Evolutionary conservation across 2,888 invertebrate genomes (phyloP).

Genomic region (Abrostola triplasia): DNA sequence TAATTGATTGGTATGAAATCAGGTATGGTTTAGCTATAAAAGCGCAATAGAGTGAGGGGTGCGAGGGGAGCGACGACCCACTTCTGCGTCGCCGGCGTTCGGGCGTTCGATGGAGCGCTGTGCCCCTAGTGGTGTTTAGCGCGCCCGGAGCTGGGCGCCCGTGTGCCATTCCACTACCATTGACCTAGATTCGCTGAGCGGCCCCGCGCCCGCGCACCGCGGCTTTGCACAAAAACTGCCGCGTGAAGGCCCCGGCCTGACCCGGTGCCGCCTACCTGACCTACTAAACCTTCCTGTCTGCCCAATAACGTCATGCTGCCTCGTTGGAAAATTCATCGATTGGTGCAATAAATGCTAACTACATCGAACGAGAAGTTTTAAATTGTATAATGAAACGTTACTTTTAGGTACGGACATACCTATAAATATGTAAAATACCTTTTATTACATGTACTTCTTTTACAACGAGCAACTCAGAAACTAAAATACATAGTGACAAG

Average conservation of each 20-base stretch:
- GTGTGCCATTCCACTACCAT: slow-evolving; percentile 67
- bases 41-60: slow-evolving; percentile 31
- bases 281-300: slow-evolving; percentile 67
- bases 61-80: slow-evolving; percentile 37
- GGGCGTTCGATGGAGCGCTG: slow-evolving; percentile 45
- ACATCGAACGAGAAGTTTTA: too few species aligned
- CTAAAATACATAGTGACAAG: too few species aligned
- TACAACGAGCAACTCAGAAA: too few species aligned
- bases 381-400: too few species aligned
- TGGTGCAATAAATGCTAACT: slow-evolving; percentile 6
- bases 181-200: slow-evolving; percentile 64
- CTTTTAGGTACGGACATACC: too few species aligned
- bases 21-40: slow-evolving; percentile 51
- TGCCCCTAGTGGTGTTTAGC: slow-evolving; percentile 23
- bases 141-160: slow-evolving; percentile 23
- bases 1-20: slow-evolving; percentile 6
- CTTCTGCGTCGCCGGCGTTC: slow-evolving; percentile 14
- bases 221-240: slow-evolving; percentile 58
- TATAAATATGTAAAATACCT: too few species aligned
- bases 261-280: slow-evolving; percentile 66
- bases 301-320: slow-evolving; percentile 45
- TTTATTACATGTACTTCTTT: too few species aligned
- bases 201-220: slow-evolving; percentile 63
- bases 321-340: slow-evolving; percentile 27
- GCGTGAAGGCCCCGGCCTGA: slow-evolving; percentile 64